Percentiles rank a stretch among this genome's conserved stretches.
These are phyloP conservation scores for Petromus typicus DNA, from an alignment of 2,113 vertebrate species.

Conservation along the genomic window DNA sequence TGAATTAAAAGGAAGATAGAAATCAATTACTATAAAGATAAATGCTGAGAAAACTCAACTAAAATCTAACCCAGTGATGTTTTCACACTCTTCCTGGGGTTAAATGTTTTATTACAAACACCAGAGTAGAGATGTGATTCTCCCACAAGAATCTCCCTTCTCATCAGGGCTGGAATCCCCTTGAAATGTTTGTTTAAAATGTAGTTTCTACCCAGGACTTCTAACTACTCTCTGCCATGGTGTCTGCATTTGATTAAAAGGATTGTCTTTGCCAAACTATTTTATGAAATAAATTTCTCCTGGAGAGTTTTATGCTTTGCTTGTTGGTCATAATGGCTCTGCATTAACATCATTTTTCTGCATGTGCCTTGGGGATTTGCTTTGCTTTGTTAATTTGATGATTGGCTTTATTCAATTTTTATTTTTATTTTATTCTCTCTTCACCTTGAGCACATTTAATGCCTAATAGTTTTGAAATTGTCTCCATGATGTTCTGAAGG, in stretches of 20 bases:
- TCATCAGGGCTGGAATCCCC: neutral
- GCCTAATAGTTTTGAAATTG: neutral
- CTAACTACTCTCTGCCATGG: neutral
- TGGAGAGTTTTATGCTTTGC: neutral
- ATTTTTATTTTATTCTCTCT: neutral
- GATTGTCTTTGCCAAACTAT: neutral
- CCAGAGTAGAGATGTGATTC: neutral
- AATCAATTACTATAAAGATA: neutral
- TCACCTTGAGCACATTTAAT: neutral
- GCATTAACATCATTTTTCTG: neutral
- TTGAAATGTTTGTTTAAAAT: neutral
- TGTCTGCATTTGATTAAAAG: neutral
- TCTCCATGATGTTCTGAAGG: neutral
- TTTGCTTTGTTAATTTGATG: neutral
- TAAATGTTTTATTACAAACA: neutral
- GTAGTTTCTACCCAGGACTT: neutral
- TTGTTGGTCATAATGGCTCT: neutral
- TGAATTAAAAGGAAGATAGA: neutral
- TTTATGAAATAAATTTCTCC: neutral
- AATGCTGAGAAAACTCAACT: neutral
- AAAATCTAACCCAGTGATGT: neutral
- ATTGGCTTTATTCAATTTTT: neutral
- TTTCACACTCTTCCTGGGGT: neutral
- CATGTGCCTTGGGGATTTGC: neutral
- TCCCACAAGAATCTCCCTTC: neutral